Conservation (phyloP, 2,113 vertebrate species). For the Acrocephalus arundinaceus region DNA sequence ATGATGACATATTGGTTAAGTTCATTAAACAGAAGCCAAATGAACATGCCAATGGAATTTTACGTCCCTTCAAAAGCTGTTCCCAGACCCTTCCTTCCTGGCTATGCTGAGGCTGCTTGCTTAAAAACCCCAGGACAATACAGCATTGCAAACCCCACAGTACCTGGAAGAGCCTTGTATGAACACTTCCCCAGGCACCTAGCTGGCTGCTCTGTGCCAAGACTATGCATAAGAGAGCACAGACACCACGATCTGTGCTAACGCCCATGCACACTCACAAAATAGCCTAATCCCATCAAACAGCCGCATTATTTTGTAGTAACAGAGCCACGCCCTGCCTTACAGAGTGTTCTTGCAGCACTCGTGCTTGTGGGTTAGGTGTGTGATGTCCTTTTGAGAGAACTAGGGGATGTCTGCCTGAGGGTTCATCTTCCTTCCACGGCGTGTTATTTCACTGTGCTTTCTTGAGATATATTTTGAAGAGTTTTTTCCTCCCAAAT, state of each 20-base stretch:
- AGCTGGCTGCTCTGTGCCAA: not conserved
- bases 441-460: not conserved
- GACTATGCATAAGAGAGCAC: accelerated
- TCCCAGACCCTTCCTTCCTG: not conserved
- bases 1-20: not conserved
- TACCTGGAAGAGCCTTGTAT: not conserved
- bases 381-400: not conserved
- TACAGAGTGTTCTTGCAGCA: accelerated
- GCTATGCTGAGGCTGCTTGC: not conserved
- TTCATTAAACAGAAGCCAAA: not conserved
- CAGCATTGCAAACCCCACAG: not conserved
- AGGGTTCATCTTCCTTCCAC: not conserved
- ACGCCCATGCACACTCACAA: accelerated
- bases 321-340: accelerated
- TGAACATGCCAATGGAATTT: not conserved
- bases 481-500: not conserved
- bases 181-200: not conserved
- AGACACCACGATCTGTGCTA: not conserved
- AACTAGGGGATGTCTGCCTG: not conserved
- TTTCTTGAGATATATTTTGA: not conserved
- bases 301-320: not conserved
- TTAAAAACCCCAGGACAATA: not conserved
- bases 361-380: accelerated
- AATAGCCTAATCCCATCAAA: not conserved
- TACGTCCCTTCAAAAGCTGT: not conserved